Conservation (phyloP, 2,113 vertebrate species). For the Alligator sinensis region DNA sequence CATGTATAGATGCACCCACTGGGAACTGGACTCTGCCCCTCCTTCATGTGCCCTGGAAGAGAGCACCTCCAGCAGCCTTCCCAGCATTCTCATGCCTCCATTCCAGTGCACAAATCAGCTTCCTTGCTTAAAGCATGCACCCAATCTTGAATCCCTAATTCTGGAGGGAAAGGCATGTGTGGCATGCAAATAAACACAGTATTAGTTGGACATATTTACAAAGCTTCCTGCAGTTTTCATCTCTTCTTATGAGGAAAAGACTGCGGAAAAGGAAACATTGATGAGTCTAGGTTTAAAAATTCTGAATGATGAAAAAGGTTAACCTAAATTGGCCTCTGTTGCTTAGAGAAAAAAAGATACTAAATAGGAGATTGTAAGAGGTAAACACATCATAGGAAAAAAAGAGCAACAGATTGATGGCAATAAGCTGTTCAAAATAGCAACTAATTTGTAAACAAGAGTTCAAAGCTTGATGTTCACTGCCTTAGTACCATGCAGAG, state of each 20-base stretch:
- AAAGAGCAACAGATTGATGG: constrained; percentile 7
- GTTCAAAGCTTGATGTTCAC: neutral
- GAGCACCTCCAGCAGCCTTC: too few relatives aligned
- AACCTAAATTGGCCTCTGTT: neutral
- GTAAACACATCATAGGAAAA: neutral
- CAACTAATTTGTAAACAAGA: neutral
- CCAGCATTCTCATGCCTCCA: too few relatives aligned
- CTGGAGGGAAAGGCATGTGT: too few relatives aligned
- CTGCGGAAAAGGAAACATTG: neutral
- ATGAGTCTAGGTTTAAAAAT: neutral
- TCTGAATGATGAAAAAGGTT: neutral
- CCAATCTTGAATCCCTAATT: too few relatives aligned
- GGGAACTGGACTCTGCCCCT: too few relatives aligned
- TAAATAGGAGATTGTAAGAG: neutral
- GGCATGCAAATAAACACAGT: neutral
- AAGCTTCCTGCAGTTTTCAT: neutral
- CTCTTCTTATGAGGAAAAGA: neutral
- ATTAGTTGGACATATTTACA: neutral
- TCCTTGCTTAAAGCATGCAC: too few relatives aligned
- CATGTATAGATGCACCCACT: too few relatives aligned
- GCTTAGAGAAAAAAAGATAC: neutral
- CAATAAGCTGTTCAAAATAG: constrained; percentile 15
- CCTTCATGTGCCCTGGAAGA: too few relatives aligned
- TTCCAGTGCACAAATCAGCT: too few relatives aligned
- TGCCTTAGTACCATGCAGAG: neutral